These are phyloP conservation scores for Helarctos malayanus DNA, from an alignment of 2,797 vertebrate species.

Conservation along the genomic window DNA sequence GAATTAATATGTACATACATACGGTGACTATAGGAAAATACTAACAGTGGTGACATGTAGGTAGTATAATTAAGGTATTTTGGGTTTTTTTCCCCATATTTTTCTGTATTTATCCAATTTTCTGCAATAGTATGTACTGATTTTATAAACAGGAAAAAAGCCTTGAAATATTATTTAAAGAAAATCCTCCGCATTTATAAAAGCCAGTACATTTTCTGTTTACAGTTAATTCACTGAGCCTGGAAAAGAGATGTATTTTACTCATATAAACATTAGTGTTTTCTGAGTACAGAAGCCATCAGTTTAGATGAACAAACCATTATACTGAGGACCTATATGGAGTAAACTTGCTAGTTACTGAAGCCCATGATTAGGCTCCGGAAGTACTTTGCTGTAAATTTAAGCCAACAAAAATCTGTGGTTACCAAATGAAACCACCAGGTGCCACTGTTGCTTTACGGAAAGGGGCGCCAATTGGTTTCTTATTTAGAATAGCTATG, in stretches of 20 bases:
- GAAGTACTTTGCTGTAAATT: background rate
- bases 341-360: background rate
- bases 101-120: slow-evolving; percentile 51
- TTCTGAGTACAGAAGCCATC: slow-evolving; percentile 18
- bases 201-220: slow-evolving; percentile 22
- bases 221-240: slow-evolving; percentile 13
- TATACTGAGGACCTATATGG: background rate
- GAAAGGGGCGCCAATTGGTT: background rate
- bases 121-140: background rate
- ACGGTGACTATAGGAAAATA: slow-evolving; percentile 51
- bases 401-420: background rate
- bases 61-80: background rate
- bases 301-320: slow-evolving; percentile 32
- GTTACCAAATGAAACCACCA: slow-evolving; percentile 71
- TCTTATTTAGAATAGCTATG: background rate
- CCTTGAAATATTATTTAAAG: slow-evolving; percentile 55
- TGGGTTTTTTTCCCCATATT: slow-evolving; percentile 8
- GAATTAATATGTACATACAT: background rate
- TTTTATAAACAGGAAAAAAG: slow-evolving; percentile 48
- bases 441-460: slow-evolving; percentile 74
- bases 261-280: background rate
- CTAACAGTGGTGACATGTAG: background rate
- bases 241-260: slow-evolving; percentile 37
- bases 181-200: slow-evolving; percentile 22
- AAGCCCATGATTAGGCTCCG: background rate